Evolutionary conservation across 1,140 invertebrate genomes (phyloP).

Genomic region (Orchestia grillus): DNA sequence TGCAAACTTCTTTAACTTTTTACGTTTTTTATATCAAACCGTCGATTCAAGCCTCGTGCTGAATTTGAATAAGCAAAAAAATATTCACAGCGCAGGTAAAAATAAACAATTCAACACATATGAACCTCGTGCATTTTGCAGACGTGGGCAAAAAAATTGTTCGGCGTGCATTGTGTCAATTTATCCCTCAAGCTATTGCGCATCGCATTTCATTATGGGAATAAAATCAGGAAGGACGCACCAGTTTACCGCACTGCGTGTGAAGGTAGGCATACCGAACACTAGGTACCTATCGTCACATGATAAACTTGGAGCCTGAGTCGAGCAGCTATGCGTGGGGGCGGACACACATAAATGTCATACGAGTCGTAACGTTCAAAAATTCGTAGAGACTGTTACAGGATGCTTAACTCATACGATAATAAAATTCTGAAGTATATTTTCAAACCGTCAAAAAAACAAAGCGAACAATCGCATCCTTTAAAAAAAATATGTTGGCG

Average conservation of each 20-base stretch:
- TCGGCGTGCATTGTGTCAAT: background rate
- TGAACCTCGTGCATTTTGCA: too few species aligned
- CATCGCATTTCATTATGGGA: background rate
- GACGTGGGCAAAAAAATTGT: background rate
- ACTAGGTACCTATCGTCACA: background rate
- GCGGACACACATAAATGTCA: background rate
- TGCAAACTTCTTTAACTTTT: background rate
- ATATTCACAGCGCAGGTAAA: too few species aligned
- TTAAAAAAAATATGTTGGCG: background rate
- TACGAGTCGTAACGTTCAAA: background rate
- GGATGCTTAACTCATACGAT: background rate
- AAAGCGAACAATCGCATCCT: background rate
- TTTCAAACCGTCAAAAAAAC: background rate
- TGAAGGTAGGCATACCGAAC: background rate
- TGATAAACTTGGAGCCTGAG: background rate
- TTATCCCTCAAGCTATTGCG: background rate
- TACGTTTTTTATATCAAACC: background rate
- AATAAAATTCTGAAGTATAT: background rate
- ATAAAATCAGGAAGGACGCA: too few species aligned
- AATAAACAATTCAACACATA: too few species aligned
- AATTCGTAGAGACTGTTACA: background rate
- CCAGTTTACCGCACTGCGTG: background rate
- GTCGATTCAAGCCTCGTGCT: background rate
- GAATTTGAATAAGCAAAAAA: background rate
- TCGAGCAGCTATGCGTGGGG: background rate